phyloP scores from a whole-genome alignment of 2,797 vertebrate species.

The Diplodus puntazzo region DNA sequence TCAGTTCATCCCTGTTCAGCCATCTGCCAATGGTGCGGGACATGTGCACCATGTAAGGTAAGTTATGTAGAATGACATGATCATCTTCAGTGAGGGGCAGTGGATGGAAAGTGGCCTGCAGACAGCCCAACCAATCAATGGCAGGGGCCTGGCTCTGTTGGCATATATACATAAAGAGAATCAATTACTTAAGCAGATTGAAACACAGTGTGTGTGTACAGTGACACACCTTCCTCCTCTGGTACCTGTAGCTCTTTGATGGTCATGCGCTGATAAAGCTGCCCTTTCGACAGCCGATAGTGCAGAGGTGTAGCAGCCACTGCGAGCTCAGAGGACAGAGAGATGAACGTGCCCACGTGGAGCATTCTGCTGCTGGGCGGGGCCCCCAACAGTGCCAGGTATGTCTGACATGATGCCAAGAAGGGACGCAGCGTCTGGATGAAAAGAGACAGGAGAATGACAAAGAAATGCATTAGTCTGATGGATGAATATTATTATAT shows the following conservation, averaged over 20 bases:
- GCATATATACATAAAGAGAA: constrained; percentile 34
- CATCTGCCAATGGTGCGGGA: constrained; percentile 83
- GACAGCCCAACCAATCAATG: constrained; percentile 91
- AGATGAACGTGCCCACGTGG: constrained; percentile 84
- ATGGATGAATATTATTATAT: constrained; percentile 1
- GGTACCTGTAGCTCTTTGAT: constrained; percentile 82
- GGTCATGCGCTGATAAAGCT: constrained; percentile 87
- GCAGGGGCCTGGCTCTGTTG: constrained; percentile 87
- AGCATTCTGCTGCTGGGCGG: constrained; percentile 68
- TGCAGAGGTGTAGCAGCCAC: constrained; percentile 80
- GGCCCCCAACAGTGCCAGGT: constrained; percentile 87
- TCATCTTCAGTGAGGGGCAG: constrained; percentile 85
- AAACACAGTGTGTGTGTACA: not conserved
- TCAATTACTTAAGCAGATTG: not conserved
- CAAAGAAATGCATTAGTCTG: not conserved
- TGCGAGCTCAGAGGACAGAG: constrained; percentile 83
- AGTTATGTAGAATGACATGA: constrained; percentile 88
- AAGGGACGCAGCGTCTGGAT: constrained; percentile 74
- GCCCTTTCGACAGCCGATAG: constrained; percentile 81
- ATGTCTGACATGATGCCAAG: constrained; percentile 59
- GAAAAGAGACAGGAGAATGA: constrained; percentile 25
- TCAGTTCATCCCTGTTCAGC: constrained; percentile 66
- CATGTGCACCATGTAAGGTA: constrained; percentile 91
- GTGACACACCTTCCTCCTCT: not conserved
- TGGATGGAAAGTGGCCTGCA: constrained; percentile 88